A percentile compares a stretch with the other conserved stretches of the same genome.
phyloP scores from a whole-genome alignment of 2,888 invertebrate species.

The Acanthosepion esculentum region DNA sequence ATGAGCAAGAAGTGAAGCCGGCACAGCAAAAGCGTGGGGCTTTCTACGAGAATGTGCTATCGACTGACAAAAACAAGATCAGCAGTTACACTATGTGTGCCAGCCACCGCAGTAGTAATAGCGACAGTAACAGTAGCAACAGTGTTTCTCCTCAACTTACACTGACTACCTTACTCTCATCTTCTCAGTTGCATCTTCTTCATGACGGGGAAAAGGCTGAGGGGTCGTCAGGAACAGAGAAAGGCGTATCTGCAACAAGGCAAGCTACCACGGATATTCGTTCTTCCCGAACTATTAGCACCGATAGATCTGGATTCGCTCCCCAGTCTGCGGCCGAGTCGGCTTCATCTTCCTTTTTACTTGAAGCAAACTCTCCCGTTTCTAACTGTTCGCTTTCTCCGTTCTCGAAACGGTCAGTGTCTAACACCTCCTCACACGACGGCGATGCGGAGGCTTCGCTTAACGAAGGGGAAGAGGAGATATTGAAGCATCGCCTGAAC shows the following conservation, averaged over 20 bases:
- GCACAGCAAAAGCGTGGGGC: background rate
- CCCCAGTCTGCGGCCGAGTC: background rate
- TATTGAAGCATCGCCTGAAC: background rate
- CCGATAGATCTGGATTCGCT: background rate
- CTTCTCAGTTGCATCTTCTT: background rate
- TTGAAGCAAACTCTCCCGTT: background rate
- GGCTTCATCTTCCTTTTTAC: background rate
- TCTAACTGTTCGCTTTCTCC: background rate
- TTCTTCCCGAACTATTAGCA: background rate
- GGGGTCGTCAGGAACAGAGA: background rate
- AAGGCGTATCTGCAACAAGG: background rate
- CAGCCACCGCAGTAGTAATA: background rate
- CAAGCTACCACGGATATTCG: background rate
- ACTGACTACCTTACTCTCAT: background rate
- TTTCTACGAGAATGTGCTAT: background rate
- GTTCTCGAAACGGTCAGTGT: background rate
- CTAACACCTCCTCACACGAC: background rate
- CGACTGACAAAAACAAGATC: background rate
- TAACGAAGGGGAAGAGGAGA: background rate
- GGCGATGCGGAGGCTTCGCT: background rate
- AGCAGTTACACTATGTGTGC: background rate
- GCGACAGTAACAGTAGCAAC: background rate
- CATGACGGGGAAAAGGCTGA: background rate
- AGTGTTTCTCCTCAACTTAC: background rate
- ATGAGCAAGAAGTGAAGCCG: background rate